Conservation (phyloP, 2,888 invertebrate species). For the Argyresthia albistria region DNA sequence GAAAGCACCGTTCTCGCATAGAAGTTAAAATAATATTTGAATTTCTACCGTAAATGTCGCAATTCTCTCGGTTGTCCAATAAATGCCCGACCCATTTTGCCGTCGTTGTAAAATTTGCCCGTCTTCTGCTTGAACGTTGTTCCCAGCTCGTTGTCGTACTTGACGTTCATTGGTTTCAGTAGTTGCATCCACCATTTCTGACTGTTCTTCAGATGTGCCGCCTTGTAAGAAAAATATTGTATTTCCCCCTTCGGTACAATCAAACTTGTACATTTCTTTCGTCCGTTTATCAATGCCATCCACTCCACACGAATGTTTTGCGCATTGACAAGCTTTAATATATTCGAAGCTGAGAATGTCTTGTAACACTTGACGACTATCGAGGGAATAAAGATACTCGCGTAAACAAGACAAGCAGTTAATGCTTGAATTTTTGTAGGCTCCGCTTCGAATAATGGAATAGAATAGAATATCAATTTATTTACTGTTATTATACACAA, state of each 20-base stretch:
- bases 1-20: constrained; percentile 13
- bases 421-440: constrained; percentile 6
- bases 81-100: background rate
- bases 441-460: background rate
- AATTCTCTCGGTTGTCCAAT: too few species aligned
- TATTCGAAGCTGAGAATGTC: constrained; percentile 6
- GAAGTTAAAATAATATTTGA: constrained; percentile 12
- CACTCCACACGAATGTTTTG: constrained; percentile 8
- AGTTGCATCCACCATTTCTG: constrained; percentile 8
- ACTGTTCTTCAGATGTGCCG: background rate
- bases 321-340: constrained; percentile 9
- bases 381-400: constrained; percentile 19
- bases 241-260: constrained; percentile 8
- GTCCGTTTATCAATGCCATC: constrained; percentile 4
- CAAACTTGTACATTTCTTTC: constrained; percentile 4
- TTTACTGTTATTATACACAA: too few species aligned
- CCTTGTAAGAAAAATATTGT: constrained; percentile 3
- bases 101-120: constrained; percentile 2
- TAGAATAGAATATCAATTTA: too few species aligned
- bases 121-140: background rate
- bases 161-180: constrained; percentile 6
- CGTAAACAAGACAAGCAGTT: constrained; percentile 15
- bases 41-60: constrained; percentile 5
- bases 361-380: constrained; percentile 17
- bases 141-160: background rate